These are phyloP conservation scores for Cosmia pyralina DNA, from an alignment of 2,888 invertebrate species.

Conservation along the genomic window DNA sequence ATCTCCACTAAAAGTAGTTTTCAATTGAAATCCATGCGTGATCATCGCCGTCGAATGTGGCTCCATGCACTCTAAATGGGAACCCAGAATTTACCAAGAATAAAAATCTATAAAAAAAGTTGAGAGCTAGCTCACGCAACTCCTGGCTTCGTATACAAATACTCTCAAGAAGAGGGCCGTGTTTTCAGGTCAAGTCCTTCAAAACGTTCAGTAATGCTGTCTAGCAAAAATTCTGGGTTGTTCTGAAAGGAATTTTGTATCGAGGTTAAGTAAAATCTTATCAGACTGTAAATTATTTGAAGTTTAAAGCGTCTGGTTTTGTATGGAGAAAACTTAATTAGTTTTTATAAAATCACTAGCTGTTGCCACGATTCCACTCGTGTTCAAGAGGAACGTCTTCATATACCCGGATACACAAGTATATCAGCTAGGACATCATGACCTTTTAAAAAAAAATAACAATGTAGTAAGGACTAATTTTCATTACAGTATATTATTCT, in stretches of 20 bases:
- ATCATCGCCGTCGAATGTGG: not conserved
- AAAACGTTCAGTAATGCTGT: slow-evolving; percentile 11
- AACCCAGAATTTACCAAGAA: not conserved
- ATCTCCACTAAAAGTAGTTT: not conserved
- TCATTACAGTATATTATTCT: not conserved
- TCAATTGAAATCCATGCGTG: not conserved
- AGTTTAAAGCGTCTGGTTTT: not conserved
- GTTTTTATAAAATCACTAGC: not conserved
- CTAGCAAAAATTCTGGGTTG: slow-evolving; percentile 21
- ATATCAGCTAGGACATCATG: not conserved
- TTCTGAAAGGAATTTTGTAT: not conserved
- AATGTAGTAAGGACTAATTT: not conserved
- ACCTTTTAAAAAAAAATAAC: not conserved
- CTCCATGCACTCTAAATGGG: not conserved
- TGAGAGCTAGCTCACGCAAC: not conserved
- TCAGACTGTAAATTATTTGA: not conserved
- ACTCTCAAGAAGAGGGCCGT: not conserved
- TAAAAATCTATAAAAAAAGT: not conserved
- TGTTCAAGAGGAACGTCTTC: not conserved
- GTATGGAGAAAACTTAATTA: not conserved
- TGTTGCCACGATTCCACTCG: not conserved
- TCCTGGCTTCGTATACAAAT: slow-evolving; percentile 3
- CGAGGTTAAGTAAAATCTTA: not conserved
- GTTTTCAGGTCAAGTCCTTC: slow-evolving; percentile 38
- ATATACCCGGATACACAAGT: too few relatives aligned